Evolutionary conservation across 2,113 vertebrate genomes (phyloP).

Genomic region (Centrocercus urophasianus): DNA sequence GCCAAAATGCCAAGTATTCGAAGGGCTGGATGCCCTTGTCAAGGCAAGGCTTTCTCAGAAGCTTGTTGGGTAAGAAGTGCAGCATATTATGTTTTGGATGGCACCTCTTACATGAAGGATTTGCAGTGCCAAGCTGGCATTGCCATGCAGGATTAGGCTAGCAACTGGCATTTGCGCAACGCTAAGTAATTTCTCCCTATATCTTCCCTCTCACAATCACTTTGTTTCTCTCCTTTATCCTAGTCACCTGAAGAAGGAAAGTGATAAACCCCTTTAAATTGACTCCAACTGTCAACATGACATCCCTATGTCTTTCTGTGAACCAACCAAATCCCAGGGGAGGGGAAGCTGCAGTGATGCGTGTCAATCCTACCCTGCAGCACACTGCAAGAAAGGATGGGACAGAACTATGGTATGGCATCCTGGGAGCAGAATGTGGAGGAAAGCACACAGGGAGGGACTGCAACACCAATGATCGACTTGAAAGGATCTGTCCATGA

Average conservation of each 20-base stretch:
- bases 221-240: slow-evolving; percentile 46
- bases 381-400: slow-evolving; percentile 13
- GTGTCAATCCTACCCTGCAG: slow-evolving; percentile 38
- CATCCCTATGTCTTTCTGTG: slow-evolving; percentile 46
- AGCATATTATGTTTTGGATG: accelerated
- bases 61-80: neutral
- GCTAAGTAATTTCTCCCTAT: neutral
- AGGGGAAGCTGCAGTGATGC: slow-evolving; percentile 57
- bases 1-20: neutral
- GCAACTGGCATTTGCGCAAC: neutral
- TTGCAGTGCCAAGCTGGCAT: neutral
- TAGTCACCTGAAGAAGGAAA: slow-evolving; percentile 99
- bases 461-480: neutral
- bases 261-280: slow-evolving; percentile 96
- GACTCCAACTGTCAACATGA: slow-evolving; percentile 39
- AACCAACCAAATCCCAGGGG: slow-evolving; percentile 60
- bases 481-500: neutral
- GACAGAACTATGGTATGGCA: slow-evolving; percentile 9
- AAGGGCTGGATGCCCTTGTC: neutral
- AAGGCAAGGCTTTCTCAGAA: neutral
- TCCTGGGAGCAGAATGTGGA: slow-evolving; percentile 41
- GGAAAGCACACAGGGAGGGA: slow-evolving; percentile 27
- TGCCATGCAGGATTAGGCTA: neutral
- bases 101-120: neutral
- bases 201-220: neutral